Base-by-base conservation (phyloP, 2,888 invertebrate genomes). In the Trilocha varians region DNA sequence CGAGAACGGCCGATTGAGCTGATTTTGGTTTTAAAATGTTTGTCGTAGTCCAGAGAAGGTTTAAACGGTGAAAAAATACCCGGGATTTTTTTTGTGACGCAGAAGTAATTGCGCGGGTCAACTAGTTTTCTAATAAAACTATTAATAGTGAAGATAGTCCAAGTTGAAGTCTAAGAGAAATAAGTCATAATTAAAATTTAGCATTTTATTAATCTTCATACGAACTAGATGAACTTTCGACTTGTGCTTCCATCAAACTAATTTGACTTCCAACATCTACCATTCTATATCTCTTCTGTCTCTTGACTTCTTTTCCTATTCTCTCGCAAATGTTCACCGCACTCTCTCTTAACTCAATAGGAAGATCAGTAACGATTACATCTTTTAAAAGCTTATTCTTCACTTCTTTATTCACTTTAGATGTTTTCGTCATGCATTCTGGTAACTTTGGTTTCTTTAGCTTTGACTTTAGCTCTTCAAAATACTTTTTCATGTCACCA, bases 321-420 rank as follows among this genome's bases (percentile, higher is more conserved):
- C 65, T 68, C 4, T 70, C 65, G 41, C 77, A 78, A 14, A 78
- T 54, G 17, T 72, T 63, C 3, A 72, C 62, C 1, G 63, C 49
- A 45, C 70, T 78, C 2, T 62, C 60, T 33, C 73, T 62, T 35
- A 78, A 41, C 39, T 78, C 75, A 14, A 78, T 38, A 1, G 82
- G 80, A 40, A 80, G 52, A 40, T 77, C 70, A 35, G 64, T 67
- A 0, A 67, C 58, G 16, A 79, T 66, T 0, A 82, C 72, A 37
- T 80, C 74, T 15, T 58, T 70, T n/a, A 82, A 45, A 34, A 80
- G 54, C 11, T 55, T 52, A 46, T 74, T 65, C 6, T 59, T 66
- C 1, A 73, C 51, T 2, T 70, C 59, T 40, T 48, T 57, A 17
- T 66, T 60, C 1, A 62, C 48, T 3, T 11, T 34, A 3, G 55